Conservation (phyloP, 2,113 vertebrate species). For the Ginglymostoma cirratum region DNA sequence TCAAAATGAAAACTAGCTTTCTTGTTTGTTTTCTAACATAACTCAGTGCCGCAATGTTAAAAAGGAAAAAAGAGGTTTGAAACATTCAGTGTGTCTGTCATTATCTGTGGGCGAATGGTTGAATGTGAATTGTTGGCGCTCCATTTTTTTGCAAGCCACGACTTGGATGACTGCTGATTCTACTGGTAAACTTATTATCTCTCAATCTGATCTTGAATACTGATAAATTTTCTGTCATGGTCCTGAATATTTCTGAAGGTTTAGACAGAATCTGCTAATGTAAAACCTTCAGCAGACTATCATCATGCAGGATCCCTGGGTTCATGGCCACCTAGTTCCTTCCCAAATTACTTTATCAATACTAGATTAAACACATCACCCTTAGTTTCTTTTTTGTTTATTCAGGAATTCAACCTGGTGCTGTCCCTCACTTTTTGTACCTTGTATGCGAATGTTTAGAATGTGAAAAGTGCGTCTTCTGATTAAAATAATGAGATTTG, state of each 20-base stretch:
- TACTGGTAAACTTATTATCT: not conserved
- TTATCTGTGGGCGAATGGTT: not conserved
- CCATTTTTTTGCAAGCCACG: not conserved
- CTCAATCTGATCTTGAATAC: not conserved
- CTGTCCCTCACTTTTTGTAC: not conserved
- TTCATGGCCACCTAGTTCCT: not conserved
- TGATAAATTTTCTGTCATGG: not conserved
- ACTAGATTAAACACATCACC: not conserved
- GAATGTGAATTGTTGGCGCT: not conserved
- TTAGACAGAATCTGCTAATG: not conserved
- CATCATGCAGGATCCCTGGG: not conserved
- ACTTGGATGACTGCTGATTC: not conserved
- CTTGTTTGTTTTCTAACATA: not conserved
- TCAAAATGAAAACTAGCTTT: not conserved
- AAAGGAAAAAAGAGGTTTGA: not conserved
- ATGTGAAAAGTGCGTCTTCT: not conserved
- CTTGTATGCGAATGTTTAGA: not conserved
- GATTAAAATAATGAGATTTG: not conserved
- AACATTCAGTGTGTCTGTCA: not conserved
- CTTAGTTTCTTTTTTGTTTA: not conserved
- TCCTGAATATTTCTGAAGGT: not conserved
- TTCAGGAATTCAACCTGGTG: not conserved
- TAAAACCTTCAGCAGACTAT: not conserved
- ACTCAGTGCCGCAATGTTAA: not conserved
- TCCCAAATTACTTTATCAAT: not conserved